These are phyloP conservation scores for Tenthredo distinguenda DNA, from an alignment of 2,888 invertebrate species.

Conservation along the genomic window DNA sequence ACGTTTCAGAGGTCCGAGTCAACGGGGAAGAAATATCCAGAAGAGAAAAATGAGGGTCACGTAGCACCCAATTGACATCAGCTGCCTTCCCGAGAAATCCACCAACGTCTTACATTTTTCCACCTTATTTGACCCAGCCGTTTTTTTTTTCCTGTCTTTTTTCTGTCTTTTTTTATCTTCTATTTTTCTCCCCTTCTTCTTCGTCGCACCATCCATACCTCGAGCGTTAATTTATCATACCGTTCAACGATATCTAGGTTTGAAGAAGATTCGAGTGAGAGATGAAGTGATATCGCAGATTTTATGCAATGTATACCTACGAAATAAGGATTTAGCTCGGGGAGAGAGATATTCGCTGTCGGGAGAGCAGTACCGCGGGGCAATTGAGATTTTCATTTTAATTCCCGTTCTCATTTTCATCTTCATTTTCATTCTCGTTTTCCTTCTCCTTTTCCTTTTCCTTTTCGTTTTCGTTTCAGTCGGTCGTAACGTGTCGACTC, in stretches of 20 bases:
- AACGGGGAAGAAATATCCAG: background rate
- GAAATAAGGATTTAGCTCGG: background rate
- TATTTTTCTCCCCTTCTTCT: background rate
- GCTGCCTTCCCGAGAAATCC: background rate
- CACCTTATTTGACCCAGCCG: background rate
- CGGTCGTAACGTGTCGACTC: background rate
- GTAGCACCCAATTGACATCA: slow-evolving; percentile 41
- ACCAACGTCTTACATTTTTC: slow-evolving; percentile 20
- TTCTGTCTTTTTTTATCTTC: background rate
- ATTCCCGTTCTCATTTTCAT: slow-evolving; percentile 16
- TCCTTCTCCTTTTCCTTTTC: background rate
- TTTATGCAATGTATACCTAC: background rate
- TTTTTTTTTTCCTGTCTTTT: background rate
- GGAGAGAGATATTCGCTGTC: background rate
- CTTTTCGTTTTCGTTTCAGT: background rate
- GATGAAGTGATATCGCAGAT: too few species aligned
- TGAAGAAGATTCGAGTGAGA: background rate
- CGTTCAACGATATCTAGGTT: background rate
- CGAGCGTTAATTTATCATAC: background rate
- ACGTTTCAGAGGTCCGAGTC: slow-evolving; percentile 8
- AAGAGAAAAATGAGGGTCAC: slow-evolving; percentile 38
- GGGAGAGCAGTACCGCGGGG: background rate
- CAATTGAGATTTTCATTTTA: slow-evolving; percentile 16
- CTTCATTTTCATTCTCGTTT: slow-evolving; percentile 21
- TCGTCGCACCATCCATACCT: background rate